Conservation (phyloP, 2,797 vertebrate genomes). For the Saxicola maurus region DNA sequence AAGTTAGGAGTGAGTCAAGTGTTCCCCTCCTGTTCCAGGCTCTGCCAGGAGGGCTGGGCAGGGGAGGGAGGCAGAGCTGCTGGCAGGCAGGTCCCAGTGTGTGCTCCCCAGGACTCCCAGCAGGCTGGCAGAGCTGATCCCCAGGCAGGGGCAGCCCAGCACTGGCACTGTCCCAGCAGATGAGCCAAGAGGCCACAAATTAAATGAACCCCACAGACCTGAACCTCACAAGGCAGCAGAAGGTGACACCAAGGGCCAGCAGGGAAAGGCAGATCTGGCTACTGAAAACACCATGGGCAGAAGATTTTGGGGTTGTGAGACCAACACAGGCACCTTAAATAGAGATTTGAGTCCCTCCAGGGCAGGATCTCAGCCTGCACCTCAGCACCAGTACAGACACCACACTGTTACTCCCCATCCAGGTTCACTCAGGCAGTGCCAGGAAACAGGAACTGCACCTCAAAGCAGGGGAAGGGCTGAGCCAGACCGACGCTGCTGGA, state of each 20-base stretch:
- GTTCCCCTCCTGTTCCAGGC: background rate
- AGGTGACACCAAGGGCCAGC: background rate
- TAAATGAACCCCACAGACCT: accelerated
- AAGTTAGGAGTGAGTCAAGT: accelerated
- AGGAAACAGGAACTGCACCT: background rate
- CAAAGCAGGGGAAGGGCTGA: background rate
- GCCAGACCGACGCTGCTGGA: background rate
- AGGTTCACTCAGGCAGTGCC: background rate
- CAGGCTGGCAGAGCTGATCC: background rate
- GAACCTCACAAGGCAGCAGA: background rate
- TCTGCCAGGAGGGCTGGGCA: background rate
- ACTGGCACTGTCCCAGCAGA: background rate
- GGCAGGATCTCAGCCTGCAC: background rate
- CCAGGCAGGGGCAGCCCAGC: background rate
- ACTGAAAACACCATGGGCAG: background rate
- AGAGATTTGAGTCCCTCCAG: background rate
- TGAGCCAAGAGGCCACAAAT: background rate
- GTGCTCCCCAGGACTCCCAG: background rate
- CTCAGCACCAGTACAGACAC: background rate
- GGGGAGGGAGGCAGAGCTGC: background rate
- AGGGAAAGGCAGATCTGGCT: background rate
- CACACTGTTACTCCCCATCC: background rate
- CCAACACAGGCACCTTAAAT: background rate
- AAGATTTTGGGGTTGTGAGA: background rate
- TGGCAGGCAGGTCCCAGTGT: accelerated